Evolutionary conservation across 2,888 invertebrate genomes (phyloP), one percentile per base, ranked within the genome.

Genomic region (Melanostoma scalare): DNA sequence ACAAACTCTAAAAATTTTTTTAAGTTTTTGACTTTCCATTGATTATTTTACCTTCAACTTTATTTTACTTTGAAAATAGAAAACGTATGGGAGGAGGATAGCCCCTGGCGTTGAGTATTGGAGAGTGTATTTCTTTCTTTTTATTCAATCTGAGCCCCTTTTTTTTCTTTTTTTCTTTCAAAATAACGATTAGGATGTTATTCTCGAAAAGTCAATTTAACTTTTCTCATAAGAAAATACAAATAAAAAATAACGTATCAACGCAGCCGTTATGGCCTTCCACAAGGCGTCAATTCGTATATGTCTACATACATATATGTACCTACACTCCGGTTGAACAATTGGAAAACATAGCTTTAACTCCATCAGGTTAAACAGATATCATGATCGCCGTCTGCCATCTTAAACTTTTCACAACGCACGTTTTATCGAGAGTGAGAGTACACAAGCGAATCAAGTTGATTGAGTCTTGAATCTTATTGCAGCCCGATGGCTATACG

Each of bases 361-460:
- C 35, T 6, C 35, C 53, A 4, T 53, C 53, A 9, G 68, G 38
- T 46, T 3, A 36, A 42, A 48, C 20, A 6, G 30, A 50, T 9
- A 38, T 8, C 6, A 38, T 58, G 31, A 9, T 30, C 31, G 40
- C 6, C 55, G 8, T n/a, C 10, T 63, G 35, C 30, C 55, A 10
- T 50, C 36, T 9, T 50, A 68, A 68, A 33, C 68, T 50, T 33
- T 20, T 31, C 42, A 33, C 56, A n/a, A 52, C 40, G 50, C 31
- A 58, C 38, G 9, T n/a, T 30, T 9, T n/a, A 48, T 55, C 10
- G 80, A 81, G 69, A 81, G 75, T 67, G 76, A 76, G 80, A 81
- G 80, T 81, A 48, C 30, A 33, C 33, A 30, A 10, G 36, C 38
- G n/a, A 46, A 44, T 33, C 36, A 46, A 63, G 46, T 31, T 31